A percentile compares a stretch with the other conserved stretches of the same genome.
Evolutionary conservation across 2,113 vertebrate species (phyloP).

Genomic region (Melanocharis versteri): DNA sequence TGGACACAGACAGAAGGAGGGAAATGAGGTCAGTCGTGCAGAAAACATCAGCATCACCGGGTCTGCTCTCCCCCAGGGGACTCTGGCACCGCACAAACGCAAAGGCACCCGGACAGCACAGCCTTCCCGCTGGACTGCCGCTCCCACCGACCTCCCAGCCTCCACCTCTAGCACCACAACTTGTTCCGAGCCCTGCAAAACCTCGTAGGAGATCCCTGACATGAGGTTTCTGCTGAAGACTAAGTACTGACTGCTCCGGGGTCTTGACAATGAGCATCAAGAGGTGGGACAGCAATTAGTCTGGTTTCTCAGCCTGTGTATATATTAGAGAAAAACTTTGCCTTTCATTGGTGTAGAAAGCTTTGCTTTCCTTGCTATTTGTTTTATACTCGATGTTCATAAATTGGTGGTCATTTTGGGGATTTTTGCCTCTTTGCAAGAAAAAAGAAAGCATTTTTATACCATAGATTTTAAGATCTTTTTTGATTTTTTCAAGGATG

Average conservation of each 20-base stretch:
- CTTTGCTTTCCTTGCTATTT: neutral
- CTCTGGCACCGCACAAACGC: neutral
- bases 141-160: neutral
- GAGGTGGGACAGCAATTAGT: neutral
- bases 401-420: neutral
- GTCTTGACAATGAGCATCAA: neutral
- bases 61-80: rapidly evolving
- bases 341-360: neutral
- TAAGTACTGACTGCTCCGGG: neutral
- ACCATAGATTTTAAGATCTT: neutral
- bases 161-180: neutral
- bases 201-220: rapidly evolving
- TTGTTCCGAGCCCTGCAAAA: neutral
- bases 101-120: neutral
- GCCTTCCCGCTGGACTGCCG: rapidly evolving
- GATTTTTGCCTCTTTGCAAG: neutral
- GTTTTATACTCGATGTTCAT: neutral
- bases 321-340: neutral
- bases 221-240: neutral
- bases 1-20: neutral
- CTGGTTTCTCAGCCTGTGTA: neutral
- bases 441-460: neutral
- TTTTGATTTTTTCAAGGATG: neutral
- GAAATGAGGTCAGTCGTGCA: neutral
- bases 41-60: neutral